Evolutionary conservation across 2,888 invertebrate species (phyloP).

Genomic region (Campoletis raptor): DNA sequence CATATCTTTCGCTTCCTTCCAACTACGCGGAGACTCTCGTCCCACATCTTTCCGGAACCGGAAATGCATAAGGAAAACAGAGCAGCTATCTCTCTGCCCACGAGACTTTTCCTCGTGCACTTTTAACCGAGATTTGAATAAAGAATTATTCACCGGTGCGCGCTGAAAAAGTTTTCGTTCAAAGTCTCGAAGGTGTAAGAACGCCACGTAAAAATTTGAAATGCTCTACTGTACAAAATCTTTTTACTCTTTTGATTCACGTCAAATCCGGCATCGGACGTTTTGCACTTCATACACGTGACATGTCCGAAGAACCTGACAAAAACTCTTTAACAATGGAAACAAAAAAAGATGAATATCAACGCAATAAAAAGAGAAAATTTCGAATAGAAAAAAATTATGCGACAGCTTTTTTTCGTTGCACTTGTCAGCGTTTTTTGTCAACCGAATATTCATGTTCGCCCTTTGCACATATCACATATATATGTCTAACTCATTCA

Average conservation of each 20-base stretch:
- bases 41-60: slow-evolving; percentile 44
- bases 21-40: not conserved
- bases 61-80: slow-evolving; percentile 56
- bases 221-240: not conserved
- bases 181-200: slow-evolving; percentile 12
- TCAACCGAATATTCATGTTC: not conserved
- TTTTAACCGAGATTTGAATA: slow-evolving; percentile 61
- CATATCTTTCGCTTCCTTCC: slow-evolving; percentile 10
- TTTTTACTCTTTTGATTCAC: not conserved
- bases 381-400: not conserved
- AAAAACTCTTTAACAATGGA: slow-evolving; percentile 50
- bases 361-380: not conserved
- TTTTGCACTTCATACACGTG: not conserved
- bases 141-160: slow-evolving; percentile 56
- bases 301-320: slow-evolving; percentile 6
- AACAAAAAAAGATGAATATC: not conserved
- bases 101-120: slow-evolving; percentile 40
- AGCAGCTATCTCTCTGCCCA: slow-evolving; percentile 12
- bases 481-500: slow-evolving; percentile 43
- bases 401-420: not conserved
- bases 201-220: not conserved
- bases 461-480: not conserved
- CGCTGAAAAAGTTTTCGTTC: not conserved
- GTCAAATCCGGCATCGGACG: not conserved
- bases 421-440: slow-evolving; percentile 12